phyloP scores from a whole-genome alignment of 2,113 vertebrate species.

The Odobenus rosmarus region DNA sequence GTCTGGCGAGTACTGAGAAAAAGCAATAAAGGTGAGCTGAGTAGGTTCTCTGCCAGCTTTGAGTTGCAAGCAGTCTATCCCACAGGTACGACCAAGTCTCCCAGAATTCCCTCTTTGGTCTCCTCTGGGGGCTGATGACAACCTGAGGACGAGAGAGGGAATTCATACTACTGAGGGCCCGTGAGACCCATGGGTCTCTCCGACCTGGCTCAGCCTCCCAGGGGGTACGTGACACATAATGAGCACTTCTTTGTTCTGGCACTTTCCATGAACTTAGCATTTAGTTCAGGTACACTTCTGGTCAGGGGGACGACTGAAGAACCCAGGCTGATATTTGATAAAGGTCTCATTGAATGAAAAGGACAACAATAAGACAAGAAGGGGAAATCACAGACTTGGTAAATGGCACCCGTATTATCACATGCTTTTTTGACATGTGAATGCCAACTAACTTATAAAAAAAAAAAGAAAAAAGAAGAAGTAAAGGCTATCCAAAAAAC shows the following conservation, averaged over 20 bases:
- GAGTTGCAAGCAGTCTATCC: background rate
- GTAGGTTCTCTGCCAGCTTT: background rate
- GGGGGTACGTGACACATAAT: background rate
- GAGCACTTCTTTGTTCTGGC: background rate
- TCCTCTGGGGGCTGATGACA: background rate
- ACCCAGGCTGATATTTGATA: background rate
- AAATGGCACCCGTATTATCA: background rate
- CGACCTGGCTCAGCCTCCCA: background rate
- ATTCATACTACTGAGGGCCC: background rate
- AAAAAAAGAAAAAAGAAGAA: background rate
- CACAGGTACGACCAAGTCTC: background rate
- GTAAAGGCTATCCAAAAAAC: background rate
- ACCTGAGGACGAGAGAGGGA: background rate
- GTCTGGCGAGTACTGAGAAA: background rate
- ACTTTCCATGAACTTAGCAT: background rate
- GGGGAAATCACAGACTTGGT: background rate
- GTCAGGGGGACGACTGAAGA: background rate
- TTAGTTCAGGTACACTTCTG: background rate
- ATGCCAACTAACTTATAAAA: background rate
- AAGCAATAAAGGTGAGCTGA: background rate
- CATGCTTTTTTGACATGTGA: background rate
- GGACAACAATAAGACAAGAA: background rate
- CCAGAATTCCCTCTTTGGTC: accelerated
- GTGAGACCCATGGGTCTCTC: background rate
- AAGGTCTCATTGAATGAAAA: constrained; percentile 6